phyloP scores from a whole-genome alignment of 2,113 vertebrate genomes.

The Pachycephala philippinensis region DNA sequence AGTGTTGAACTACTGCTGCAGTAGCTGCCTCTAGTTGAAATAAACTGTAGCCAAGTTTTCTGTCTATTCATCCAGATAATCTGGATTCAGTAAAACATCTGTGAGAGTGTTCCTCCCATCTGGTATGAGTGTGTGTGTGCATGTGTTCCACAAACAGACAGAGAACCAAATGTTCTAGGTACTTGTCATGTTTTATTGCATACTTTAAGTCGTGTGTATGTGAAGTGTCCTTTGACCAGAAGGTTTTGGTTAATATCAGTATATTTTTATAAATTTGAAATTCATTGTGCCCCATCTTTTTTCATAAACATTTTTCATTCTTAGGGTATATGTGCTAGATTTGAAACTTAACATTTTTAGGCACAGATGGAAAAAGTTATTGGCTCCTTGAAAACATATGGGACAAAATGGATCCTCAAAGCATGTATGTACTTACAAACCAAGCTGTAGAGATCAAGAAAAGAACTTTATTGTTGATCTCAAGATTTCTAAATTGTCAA shows the following conservation, averaged over 20 bases:
- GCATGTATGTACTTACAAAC: constrained; percentile 76
- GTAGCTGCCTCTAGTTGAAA: constrained; percentile 74
- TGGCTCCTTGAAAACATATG: constrained; percentile 71
- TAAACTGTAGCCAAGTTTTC: constrained; percentile 63
- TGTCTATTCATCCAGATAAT: constrained; percentile 58
- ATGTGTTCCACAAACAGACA: constrained; percentile 39
- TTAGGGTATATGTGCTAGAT: constrained; percentile 70
- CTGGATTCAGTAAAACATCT: constrained; percentile 50
- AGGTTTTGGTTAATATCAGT: constrained; percentile 75
- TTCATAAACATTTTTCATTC: constrained; percentile 60
- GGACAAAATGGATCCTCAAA: constrained; percentile 72
- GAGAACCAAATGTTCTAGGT: constrained; percentile 65
- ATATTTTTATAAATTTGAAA: constrained; percentile 82
- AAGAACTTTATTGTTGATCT: constrained; percentile 72
- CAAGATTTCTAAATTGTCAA: constrained; percentile 78
- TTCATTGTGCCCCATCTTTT: constrained; percentile 68
- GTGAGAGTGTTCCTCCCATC: constrained; percentile 28
- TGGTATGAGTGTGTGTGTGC: constrained; percentile 30
- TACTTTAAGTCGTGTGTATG: constrained; percentile 69
- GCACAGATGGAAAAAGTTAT: constrained; percentile 72
- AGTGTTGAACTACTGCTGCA: constrained; percentile 67
- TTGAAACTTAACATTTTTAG: constrained; percentile 73
- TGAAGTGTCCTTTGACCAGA: constrained; percentile 71
- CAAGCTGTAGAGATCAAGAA: constrained; percentile 84
- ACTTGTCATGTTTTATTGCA: constrained; percentile 61